A percentile compares a stretch with the other conserved stretches of the same genome.
phyloP scores from a whole-genome alignment of 2,888 invertebrate species.

The Thecocarcelia acutangulata region DNA sequence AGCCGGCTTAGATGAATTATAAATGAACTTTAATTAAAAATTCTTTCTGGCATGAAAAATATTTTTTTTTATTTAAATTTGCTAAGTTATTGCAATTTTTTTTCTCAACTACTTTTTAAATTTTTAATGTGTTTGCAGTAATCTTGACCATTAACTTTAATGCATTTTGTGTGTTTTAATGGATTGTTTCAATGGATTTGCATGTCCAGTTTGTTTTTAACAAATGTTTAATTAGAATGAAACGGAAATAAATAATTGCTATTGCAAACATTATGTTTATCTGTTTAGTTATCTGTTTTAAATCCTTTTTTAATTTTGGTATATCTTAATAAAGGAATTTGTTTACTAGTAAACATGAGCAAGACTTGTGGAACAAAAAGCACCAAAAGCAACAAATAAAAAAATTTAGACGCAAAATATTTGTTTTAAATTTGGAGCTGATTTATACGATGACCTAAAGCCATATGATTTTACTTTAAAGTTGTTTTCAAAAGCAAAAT shows the following conservation, averaged over 20 bases:
- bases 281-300: background rate
- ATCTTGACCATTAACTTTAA: constrained; percentile 1
- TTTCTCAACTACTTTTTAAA: background rate
- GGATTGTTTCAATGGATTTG: constrained; percentile 77
- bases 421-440: no score
- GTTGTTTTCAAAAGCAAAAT: no score
- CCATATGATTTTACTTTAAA: no score
- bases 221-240: constrained; percentile 31
- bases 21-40: constrained; percentile 1
- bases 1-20: constrained; percentile 22
- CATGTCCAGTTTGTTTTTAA: constrained; percentile 72
- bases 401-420: no score
- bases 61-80: background rate
- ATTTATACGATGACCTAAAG: no score
- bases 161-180: constrained; percentile 64
- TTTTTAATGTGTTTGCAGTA: background rate
- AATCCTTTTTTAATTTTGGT: no score
- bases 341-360: background rate
- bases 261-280: background rate
- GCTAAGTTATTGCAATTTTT: background rate
- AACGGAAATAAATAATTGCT: constrained; percentile 22
- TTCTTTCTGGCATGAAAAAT: constrained; percentile 4
- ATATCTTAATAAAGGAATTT: background rate
- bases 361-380: no score
- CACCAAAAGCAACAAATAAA: no score